Base-by-base conservation (phyloP, 2,797 vertebrate genomes). In the Phoebastria nigripes region DNA sequence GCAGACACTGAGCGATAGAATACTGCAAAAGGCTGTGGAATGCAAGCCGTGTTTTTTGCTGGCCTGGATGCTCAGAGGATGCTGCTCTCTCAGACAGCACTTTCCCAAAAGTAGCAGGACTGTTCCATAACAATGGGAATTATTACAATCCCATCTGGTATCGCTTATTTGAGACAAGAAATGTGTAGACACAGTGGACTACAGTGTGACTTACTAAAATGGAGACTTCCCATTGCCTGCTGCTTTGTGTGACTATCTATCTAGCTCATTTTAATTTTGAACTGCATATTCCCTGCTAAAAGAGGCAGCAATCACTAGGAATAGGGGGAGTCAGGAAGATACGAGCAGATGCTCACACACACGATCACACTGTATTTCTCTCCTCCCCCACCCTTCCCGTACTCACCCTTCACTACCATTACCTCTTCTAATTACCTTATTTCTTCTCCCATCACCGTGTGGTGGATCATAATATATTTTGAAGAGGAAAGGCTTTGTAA, bases 251-350 rank as follows among this genome's bases (percentile, higher is more conserved):
- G 5, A 47, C 63, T 46, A n/a, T 70, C 35, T 70, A 89, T 31
- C 33, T 47, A 94, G 42, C 11, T 93, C 6, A 80, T 94, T 97
- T 96, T 95, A 82, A 89, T 91, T 97, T 96, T 93, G 49, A 90
- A 37, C 42, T 91, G 22, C 10, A 33, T 80, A 37, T 29, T 71
- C 41, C 28, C 39, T 46, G 37, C 33, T 74, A 66, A 83, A 94
- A 82, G 44, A 58, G 9, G 26, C 19, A 79, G 20, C 21, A 78
- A 5, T n/a, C 33, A 15, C 12, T 47, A 31, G 6, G 26, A 79
- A 24, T 6, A 74, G 8, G 6, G 19, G 29, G 8, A 42, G 3
- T 65, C 39, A 62, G 16, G 28, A 54, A 77, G 21, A 49, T 6
- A 69, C 0, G 2, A 65, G 8, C 21, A 80, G n/a, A 12, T 37